Evolutionary conservation across 92 coral and sea anemone species (phyloP).

Genomic region (Anthopleura xanthogrammica): DNA sequence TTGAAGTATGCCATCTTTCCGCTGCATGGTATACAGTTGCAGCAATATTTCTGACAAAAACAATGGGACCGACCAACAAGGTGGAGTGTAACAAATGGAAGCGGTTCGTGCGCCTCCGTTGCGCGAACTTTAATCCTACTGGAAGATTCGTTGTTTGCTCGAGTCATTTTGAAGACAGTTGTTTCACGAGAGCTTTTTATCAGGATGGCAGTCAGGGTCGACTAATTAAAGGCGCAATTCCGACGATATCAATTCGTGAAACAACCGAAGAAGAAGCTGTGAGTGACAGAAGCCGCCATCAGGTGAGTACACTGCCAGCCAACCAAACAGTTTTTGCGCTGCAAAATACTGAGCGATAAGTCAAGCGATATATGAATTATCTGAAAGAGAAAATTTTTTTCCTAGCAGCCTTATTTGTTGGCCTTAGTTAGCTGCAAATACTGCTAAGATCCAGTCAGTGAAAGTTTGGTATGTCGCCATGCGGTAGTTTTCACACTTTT

Average conservation of each 20-base stretch:
- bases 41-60: conserved; percentile 23
- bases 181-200: conserved; percentile 20
- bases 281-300: neutral
- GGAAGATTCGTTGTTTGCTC: conserved; percentile 35
- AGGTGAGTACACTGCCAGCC: neutral
- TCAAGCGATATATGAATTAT: neutral
- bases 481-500: neutral
- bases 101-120: conserved; percentile 20
- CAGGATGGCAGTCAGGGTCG: conserved; percentile 4
- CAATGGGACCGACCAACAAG: conserved; percentile 1
- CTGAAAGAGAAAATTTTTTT: neutral
- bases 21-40: conserved; percentile 44
- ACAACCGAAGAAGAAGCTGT: neutral
- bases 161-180: conserved; percentile 18
- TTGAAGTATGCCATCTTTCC: conserved; percentile 25
- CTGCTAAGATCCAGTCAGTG: neutral
- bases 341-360: neutral
- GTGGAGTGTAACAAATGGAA: conserved; percentile 3
- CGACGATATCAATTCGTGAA: neutral
- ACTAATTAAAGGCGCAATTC: neutral
- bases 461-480: neutral
- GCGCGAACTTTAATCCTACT: conserved; percentile 36
- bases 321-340: neutral
- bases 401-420: neutral
- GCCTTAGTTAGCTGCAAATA: neutral